Evolutionary conservation across 2,888 invertebrate genomes (phyloP), one percentile per base, ranked within the genome.

Genomic region (Diaperis boleti): DNA sequence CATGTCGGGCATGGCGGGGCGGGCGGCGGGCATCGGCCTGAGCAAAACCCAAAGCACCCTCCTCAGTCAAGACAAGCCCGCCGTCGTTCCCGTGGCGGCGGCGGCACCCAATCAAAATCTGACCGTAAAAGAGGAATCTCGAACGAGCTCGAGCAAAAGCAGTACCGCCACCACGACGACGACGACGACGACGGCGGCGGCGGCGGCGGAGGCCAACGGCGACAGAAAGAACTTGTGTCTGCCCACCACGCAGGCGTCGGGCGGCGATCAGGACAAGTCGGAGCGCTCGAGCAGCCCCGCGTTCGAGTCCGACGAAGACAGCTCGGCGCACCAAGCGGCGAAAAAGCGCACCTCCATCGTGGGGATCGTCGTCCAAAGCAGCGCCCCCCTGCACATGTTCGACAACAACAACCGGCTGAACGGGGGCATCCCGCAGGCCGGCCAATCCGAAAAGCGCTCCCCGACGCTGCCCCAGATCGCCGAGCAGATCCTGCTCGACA

Each of bases 231-330:
- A 75, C 37, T 71, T 74, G 57, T 72, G 70, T 65, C 72, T 76
- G 63, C 75, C 45, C 55, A 44, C 62, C 3, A 54, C 68, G 10
- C 74, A 69, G 44, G 57, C 62, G 14, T 69, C 68, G 67, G 83
- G 83, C 68, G 78, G 74, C 44, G 41, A 60, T 20, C 55, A 39
- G 4, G 90, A 93, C 77, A 89, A 88, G 71, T 88, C 88, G 3
- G 93, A 94, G 72, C 85, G 96, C 35, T 96, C 96, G 0, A 96
- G 96, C 75, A 96, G 96, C 78, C 89, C 95, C 0, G 95, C 95
- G 0, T 97, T 96, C 78, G 96, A 96, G 74, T 96, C 96, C 0
- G 96, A 97, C 77, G 96, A 96, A 65, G 96, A 97, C 75, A 91
- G 92, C 65, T 14, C 76, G 80, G 29, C 83, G 42, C 69, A 59